Evolutionary conservation across 2,797 vertebrate genomes (phyloP).

Genomic region (Lerista edwardsae): DNA sequence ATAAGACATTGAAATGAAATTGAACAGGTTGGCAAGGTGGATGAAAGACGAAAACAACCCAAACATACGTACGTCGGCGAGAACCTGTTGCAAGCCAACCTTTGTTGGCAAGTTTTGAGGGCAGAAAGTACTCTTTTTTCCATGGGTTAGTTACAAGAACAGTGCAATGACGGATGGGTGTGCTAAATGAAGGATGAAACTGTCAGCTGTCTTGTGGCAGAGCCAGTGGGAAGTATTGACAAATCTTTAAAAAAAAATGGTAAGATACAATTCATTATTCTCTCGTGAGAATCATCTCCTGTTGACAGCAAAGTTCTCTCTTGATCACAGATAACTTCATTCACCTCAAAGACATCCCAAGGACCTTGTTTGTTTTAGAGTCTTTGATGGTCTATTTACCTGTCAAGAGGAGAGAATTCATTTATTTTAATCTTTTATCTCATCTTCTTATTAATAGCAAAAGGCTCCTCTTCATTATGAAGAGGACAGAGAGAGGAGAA

Average conservation of each 20-base stretch:
- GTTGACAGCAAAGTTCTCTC: neutral
- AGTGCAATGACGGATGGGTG: slow-evolving; percentile 38
- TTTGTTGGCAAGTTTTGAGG: slow-evolving; percentile 37
- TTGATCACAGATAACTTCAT: slow-evolving; percentile 6
- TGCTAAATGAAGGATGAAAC: neutral
- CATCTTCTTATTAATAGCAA: neutral
- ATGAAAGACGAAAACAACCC: slow-evolving; percentile 15
- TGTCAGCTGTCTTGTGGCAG: neutral
- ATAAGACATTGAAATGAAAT: slow-evolving; percentile 39
- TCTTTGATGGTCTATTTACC: neutral
- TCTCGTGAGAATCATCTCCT: neutral
- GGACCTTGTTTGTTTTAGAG: neutral
- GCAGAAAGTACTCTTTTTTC: neutral
- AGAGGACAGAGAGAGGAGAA: neutral
- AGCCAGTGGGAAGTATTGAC: neutral
- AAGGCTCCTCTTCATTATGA: too few relatives aligned
- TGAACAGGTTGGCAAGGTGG: slow-evolving; percentile 27
- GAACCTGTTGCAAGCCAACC: slow-evolving; percentile 12
- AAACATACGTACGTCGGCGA: slow-evolving; percentile 23
- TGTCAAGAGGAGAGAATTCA: neutral
- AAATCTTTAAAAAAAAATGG: neutral
- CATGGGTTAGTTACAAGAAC: slow-evolving; percentile 15
- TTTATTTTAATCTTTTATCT: neutral
- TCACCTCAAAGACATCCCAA: neutral
- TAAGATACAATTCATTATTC: neutral